Evolutionary conservation across 2,113 vertebrate species (phyloP).

Genomic region (Dermatemys mawii): DNA sequence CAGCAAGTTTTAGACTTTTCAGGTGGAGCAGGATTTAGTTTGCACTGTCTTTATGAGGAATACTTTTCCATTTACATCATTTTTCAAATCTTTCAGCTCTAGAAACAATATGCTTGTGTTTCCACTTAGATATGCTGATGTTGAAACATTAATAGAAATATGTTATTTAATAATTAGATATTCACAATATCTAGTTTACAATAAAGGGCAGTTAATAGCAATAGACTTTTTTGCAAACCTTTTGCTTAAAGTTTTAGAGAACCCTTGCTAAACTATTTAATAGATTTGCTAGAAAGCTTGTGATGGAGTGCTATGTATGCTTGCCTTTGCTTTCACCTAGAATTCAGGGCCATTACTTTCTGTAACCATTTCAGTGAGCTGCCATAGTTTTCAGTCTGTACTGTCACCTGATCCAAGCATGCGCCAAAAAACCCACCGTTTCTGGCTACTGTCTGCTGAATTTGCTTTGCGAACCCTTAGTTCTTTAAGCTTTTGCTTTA

Average conservation of each 20-base stretch:
- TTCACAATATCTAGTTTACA: constrained; percentile 9
- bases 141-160: constrained; percentile 22
- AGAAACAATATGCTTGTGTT: neutral
- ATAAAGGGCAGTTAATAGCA: neutral
- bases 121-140: neutral
- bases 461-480: constrained; percentile 84
- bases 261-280: constrained; percentile 43
- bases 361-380: constrained; percentile 95
- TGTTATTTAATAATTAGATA: constrained; percentile 17
- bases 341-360: constrained; percentile 84
- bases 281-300: constrained; percentile 68
- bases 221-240: constrained; percentile 28
- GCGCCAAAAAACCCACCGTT: constrained; percentile 83
- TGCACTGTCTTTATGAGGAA: neutral
- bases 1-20: neutral
- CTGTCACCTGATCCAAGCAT: constrained; percentile 92
- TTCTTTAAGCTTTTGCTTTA: constrained; percentile 81
- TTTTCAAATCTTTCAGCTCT: neutral
- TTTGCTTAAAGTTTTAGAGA: constrained; percentile 47
- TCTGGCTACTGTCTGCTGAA: constrained; percentile 83
- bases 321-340: constrained; percentile 84
- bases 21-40: neutral
- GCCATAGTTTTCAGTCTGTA: constrained; percentile 93
- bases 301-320: constrained; percentile 79
- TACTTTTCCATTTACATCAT: neutral